A percentile compares a stretch with the other conserved stretches of the same genome.
phyloP scores from a whole-genome alignment of 1,140 invertebrate genomes.

The Lutraria rhynchaena region DNA sequence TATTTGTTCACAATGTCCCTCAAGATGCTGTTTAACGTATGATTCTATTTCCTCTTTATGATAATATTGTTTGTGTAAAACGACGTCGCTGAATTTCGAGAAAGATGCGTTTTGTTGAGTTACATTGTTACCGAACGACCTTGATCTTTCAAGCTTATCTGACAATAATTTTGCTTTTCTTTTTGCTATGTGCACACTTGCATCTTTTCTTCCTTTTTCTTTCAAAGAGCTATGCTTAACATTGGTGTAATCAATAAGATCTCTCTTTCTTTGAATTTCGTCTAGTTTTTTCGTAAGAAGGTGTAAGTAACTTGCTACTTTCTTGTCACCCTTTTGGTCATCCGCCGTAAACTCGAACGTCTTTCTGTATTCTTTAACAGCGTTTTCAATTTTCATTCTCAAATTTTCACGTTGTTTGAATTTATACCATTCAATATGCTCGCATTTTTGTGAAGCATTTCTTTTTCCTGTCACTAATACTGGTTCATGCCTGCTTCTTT shows the following conservation, averaged over 20 bases:
- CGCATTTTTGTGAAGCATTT: background rate
- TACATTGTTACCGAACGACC: background rate
- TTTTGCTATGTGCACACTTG: background rate
- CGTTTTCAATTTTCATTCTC: conserved; percentile 7
- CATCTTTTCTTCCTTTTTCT: too few species aligned
- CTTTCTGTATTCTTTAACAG: conserved; percentile 11
- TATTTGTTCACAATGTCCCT: conserved; percentile 20
- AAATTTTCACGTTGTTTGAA: conserved; percentile 19
- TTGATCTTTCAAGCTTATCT: background rate
- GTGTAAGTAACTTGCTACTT: conserved; percentile 16
- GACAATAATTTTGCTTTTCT: background rate
- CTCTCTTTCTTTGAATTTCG: conserved; percentile 4
- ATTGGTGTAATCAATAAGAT: background rate
- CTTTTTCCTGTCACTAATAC: background rate
- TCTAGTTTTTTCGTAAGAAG: conserved; percentile 6
- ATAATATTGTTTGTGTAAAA: background rate
- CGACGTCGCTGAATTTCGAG: background rate
- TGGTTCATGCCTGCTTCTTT: background rate
- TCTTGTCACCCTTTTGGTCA: conserved; percentile 5
- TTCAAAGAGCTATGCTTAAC: background rate
- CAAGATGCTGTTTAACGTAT: conserved; percentile 3
- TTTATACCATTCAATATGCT: conserved; percentile 1
- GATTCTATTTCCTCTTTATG: background rate
- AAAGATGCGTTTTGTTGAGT: background rate
- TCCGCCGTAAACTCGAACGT: background rate